Percentiles rank a stretch among this genome's conserved stretches.
phyloP scores from a whole-genome alignment of 2,888 invertebrate genomes.

The Cerastoderma edule region DNA sequence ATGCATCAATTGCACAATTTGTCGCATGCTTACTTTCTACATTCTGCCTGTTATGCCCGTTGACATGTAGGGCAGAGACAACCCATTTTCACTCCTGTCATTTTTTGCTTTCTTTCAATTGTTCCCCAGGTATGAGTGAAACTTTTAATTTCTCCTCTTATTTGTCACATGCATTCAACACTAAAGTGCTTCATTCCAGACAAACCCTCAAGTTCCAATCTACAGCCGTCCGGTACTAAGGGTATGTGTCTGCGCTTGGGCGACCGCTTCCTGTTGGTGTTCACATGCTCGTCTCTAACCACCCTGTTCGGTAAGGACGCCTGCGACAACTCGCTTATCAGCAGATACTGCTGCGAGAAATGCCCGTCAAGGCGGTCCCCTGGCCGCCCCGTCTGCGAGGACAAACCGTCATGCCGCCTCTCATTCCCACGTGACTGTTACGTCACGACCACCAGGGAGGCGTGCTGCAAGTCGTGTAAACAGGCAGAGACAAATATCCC shows the following conservation, averaged over 20 bases:
- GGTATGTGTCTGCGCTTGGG: slow-evolving; percentile 45
- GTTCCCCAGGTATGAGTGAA: no score
- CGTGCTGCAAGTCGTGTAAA: slow-evolving; percentile 63
- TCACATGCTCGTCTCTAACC: slow-evolving; percentile 45
- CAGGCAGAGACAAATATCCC: slow-evolving; percentile 42
- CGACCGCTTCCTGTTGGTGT: slow-evolving; percentile 42
- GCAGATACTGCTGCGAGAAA: slow-evolving; percentile 51
- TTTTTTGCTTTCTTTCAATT: not conserved
- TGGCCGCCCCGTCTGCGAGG: slow-evolving; percentile 42
- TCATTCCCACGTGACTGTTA: slow-evolving; percentile 58
- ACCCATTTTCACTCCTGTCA: no score
- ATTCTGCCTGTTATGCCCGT: no score
- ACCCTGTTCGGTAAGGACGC: slow-evolving; percentile 45
- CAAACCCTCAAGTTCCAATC: not conserved
- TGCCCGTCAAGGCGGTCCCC: slow-evolving; percentile 52
- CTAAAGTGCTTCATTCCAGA: slow-evolving; percentile 18
- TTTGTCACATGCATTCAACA: no score
- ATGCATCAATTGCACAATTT: no score
- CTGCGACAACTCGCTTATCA: slow-evolving; percentile 50
- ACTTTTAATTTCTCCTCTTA: no score
- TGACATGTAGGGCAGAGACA: no score
- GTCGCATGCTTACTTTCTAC: no score
- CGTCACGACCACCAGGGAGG: slow-evolving; percentile 36
- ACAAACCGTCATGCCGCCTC: slow-evolving; percentile 47
- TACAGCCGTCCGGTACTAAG: slow-evolving; percentile 43